phyloP scores from a whole-genome alignment of 53 echinoderm and acorn worm genomes.

The Henricia sp. region DNA sequence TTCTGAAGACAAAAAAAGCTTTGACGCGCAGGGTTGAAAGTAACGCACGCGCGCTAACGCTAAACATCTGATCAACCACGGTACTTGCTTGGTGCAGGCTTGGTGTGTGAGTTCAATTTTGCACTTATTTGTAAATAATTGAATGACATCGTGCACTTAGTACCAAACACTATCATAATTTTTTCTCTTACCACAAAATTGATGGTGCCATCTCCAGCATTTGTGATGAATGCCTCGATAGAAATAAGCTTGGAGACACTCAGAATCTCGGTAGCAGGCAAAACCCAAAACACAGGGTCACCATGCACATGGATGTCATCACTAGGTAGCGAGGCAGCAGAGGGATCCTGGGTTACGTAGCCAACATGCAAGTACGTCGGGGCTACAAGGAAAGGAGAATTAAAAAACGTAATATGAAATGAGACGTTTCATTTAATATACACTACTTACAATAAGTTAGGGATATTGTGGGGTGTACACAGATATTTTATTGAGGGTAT shows the following conservation, averaged over 20 bases:
- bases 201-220: constrained; percentile 25
- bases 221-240: constrained; percentile 36
- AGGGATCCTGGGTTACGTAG: constrained; percentile 8
- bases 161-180: no score
- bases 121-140: no score
- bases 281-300: constrained; percentile 19
- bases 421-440: background rate
- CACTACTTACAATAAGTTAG: no score
- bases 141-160: no score
- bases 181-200: constrained; percentile 21
- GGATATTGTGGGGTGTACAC: no score
- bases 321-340: background rate
- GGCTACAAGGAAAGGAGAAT: background rate
- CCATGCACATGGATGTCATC: background rate
- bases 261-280: constrained; percentile 19
- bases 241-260: constrained; percentile 15
- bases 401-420: background rate
- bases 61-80: no score
- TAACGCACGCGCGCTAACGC: no score
- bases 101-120: no score
- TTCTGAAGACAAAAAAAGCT: no score
- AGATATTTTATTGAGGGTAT: no score
- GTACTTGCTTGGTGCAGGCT: no score
- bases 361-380: constrained; percentile 34
- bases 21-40: no score